These are phyloP conservation scores for Syrrhaptes paradoxus DNA, from an alignment of 2,113 vertebrate genomes.

Conservation along the genomic window DNA sequence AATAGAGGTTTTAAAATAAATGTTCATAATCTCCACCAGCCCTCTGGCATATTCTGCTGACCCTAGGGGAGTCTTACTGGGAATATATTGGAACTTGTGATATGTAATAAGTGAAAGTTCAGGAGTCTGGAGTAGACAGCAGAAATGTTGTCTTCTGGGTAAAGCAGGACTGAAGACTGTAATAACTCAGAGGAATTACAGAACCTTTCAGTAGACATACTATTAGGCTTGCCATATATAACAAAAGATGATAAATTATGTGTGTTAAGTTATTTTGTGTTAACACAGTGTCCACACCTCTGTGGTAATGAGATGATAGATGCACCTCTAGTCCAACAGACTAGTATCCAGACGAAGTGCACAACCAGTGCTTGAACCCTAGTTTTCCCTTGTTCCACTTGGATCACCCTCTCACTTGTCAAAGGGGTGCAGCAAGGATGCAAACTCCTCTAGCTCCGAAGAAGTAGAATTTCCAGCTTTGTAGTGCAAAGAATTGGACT, in stretches of 20 bases:
- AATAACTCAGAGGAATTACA: slow-evolving; percentile 53
- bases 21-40: slow-evolving; percentile 70
- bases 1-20: slow-evolving; percentile 66
- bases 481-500: not conserved
- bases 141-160: slow-evolving; percentile 34
- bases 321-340: not conserved
- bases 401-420: not conserved
- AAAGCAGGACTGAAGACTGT: slow-evolving; percentile 51
- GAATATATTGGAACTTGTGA: slow-evolving; percentile 66
- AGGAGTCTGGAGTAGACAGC: slow-evolving; percentile 52
- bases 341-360: not conserved
- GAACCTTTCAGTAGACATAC: slow-evolving; percentile 42
- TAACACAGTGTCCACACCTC: not conserved
- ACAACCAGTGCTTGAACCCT: not conserved
- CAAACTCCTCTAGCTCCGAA: not conserved
- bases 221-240: slow-evolving; percentile 37
- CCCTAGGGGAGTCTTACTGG: slow-evolving; percentile 64
- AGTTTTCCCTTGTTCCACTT: not conserved
- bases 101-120: slow-evolving; percentile 70
- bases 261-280: slow-evolving; percentile 34
- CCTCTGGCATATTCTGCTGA: slow-evolving; percentile 71
- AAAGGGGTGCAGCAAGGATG: not conserved
- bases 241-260: slow-evolving; percentile 37
- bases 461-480: not conserved
- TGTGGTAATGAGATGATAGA: not conserved